phyloP scores from a whole-genome alignment of 2,113 vertebrate species.

The Patagioenas fasciata region DNA sequence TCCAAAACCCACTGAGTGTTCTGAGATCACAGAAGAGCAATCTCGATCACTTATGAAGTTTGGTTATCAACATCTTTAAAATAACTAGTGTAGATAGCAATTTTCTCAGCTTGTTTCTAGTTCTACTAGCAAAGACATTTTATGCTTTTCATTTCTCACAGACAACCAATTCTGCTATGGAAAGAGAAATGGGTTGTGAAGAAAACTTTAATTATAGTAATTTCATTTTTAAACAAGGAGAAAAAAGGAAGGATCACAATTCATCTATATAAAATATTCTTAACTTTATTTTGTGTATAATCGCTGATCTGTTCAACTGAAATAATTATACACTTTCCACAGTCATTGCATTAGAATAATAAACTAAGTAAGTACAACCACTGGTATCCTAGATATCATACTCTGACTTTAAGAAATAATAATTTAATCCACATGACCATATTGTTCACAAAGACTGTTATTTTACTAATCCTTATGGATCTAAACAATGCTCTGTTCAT shows the following conservation, averaged over 20 bases:
- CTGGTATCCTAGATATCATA: neutral
- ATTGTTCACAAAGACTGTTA: conserved; percentile 50
- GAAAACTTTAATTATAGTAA: conserved; percentile 23
- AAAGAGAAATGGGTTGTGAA: neutral
- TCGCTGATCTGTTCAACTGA: conserved; percentile 15
- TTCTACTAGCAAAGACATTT: neutral
- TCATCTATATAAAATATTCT: conserved; percentile 23
- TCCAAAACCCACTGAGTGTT: neutral
- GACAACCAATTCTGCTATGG: neutral
- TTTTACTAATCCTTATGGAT: conserved; percentile 69
- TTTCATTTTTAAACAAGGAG: neutral
- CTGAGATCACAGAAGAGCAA: neutral
- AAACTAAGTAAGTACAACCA: neutral
- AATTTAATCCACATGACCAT: conserved; percentile 23
- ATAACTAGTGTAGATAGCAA: neutral
- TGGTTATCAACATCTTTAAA: neutral
- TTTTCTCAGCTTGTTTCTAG: neutral
- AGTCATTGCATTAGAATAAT: neutral
- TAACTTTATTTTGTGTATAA: conserved; percentile 15
- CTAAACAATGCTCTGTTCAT: conserved; percentile 41
- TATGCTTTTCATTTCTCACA: neutral
- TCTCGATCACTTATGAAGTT: neutral
- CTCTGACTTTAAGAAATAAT: conserved; percentile 42
- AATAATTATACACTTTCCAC: conserved; percentile 3
- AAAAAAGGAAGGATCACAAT: neutral